These are phyloP conservation scores for Ceyx melanurus DNA, from an alignment of 2,113 vertebrate genomes.

Conservation along the genomic window DNA sequence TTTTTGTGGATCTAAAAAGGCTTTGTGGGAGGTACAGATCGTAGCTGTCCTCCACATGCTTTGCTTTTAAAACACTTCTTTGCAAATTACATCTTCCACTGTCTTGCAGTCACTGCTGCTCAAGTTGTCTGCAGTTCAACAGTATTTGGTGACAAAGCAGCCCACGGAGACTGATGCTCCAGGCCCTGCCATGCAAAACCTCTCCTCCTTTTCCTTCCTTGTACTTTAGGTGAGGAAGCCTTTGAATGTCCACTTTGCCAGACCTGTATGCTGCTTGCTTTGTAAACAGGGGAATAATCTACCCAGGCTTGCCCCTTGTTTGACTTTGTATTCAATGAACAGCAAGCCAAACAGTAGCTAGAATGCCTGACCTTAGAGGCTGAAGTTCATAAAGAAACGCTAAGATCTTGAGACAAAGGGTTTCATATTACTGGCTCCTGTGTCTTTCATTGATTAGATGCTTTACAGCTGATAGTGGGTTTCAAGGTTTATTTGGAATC, in stretches of 20 bases:
- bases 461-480: constrained; percentile 52
- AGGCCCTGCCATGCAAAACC: background rate
- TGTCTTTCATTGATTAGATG: constrained; percentile 28
- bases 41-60: background rate
- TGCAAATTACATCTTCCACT: background rate
- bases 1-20: background rate
- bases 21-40: background rate
- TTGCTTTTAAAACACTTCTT: background rate
- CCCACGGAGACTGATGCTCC: background rate
- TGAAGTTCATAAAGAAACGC: constrained; percentile 5
- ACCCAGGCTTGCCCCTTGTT: constrained; percentile 11
- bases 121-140: background rate
- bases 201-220: background rate
- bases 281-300: constrained; percentile 34
- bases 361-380: constrained; percentile 23
- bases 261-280: constrained; percentile 28
- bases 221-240: background rate
- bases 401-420: constrained; percentile 9
- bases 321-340: constrained; percentile 42
- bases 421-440: constrained; percentile 48
- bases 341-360: constrained; percentile 45
- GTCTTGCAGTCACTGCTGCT: background rate
- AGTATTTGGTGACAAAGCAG: background rate
- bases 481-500: constrained; percentile 61
- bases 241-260: constrained; percentile 6